Evolutionary conservation across 2,888 invertebrate species (phyloP).

Genomic region (Ornithoptera alexandrae): DNA sequence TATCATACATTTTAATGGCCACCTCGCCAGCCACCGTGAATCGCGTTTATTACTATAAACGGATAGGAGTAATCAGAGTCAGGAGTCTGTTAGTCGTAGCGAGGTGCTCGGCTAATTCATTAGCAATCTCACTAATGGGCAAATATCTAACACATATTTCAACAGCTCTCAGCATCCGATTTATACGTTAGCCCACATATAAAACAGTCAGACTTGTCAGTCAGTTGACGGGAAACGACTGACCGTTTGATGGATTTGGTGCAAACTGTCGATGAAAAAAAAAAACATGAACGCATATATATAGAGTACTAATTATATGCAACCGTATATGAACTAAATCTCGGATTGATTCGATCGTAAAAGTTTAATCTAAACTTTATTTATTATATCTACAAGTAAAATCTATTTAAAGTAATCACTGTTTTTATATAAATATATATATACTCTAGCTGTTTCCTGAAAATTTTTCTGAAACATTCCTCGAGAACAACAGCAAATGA

Average conservation of each 20-base stretch:
- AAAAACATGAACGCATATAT: constrained; percentile 14
- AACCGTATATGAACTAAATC: constrained; percentile 6
- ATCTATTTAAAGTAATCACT: no score
- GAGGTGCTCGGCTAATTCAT: constrained; percentile 29
- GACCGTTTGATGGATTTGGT: constrained; percentile 26
- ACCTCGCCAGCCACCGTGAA: constrained; percentile 10
- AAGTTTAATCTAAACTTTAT: constrained; percentile 4
- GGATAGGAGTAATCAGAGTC: constrained; percentile 24
- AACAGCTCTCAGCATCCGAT: constrained; percentile 21
- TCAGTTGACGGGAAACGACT: constrained; percentile 10
- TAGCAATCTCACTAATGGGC: constrained; percentile 30
- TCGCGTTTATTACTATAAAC: constrained; percentile 22
- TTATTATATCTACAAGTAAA: neutral
- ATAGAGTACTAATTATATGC: constrained; percentile 22
- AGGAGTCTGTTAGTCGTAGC: constrained; percentile 12
- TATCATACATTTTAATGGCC: constrained; percentile 1
- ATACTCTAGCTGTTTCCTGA: no score
- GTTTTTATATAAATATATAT: no score
- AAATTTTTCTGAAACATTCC: no score
- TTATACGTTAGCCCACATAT: constrained; percentile 21
- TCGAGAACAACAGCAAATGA: no score
- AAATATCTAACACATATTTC: constrained; percentile 29
- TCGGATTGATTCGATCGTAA: constrained; percentile 12
- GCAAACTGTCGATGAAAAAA: constrained; percentile 13
- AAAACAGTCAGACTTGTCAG: constrained; percentile 12